Percentiles rank a stretch among this genome's conserved stretches.
phyloP scores from a whole-genome alignment of 2,888 invertebrate genomes.

The Pheosia tremula region DNA sequence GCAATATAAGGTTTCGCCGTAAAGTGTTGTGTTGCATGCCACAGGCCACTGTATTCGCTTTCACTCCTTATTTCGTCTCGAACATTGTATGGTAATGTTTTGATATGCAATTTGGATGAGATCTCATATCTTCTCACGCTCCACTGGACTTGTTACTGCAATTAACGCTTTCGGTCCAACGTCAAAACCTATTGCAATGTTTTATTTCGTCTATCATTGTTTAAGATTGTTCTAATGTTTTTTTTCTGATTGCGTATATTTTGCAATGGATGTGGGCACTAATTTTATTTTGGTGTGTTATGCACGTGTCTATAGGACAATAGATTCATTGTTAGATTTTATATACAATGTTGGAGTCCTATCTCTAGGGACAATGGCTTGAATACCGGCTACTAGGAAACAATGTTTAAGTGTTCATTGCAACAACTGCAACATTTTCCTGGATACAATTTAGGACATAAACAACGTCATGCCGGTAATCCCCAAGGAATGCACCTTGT shows the following conservation, averaged over 20 bases:
- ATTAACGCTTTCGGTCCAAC: slow-evolving; percentile 56
- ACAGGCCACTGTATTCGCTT: slow-evolving; percentile 41
- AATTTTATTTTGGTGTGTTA: not conserved
- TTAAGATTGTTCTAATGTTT: slow-evolving; percentile 36
- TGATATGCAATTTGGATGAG: slow-evolving; percentile 53
- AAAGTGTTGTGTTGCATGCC: slow-evolving; percentile 30
- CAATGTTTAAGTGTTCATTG: not conserved
- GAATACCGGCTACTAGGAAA: no score
- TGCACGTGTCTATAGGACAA: not conserved
- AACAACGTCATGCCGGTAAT: no score
- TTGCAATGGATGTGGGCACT: not conserved
- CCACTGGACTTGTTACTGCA: slow-evolving; percentile 54
- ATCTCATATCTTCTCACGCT: slow-evolving; percentile 65
- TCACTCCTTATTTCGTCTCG: slow-evolving; percentile 61
- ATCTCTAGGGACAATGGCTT: no score
- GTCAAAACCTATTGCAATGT: slow-evolving; percentile 41
- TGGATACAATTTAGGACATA: no score
- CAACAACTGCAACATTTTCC: not conserved
- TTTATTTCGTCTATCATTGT: slow-evolving; percentile 45
- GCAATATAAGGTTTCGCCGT: slow-evolving; percentile 46
- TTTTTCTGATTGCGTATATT: slow-evolving; percentile 20
- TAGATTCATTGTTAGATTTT: not conserved
- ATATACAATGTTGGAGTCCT: not conserved
- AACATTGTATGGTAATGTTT: slow-evolving; percentile 65
- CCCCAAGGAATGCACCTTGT: no score